Evolutionary conservation across 2,113 vertebrate species (phyloP).

Genomic region (Nesoenas mayeri): DNA sequence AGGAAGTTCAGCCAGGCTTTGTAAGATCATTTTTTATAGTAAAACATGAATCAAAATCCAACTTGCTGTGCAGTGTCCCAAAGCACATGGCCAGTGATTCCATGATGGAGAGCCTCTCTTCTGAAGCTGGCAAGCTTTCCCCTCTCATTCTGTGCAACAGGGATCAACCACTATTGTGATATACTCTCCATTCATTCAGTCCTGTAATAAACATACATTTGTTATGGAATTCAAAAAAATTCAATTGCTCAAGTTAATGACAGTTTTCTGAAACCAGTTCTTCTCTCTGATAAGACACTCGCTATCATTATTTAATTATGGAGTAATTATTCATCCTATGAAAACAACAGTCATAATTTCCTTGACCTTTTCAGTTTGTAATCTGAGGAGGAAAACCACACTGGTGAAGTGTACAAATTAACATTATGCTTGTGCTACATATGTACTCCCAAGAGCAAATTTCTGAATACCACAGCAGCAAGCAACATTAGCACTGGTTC

Average conservation of each 20-base stretch:
- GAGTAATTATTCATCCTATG: not conserved
- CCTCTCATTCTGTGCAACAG: accelerated
- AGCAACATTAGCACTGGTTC: not conserved
- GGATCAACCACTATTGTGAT: not conserved
- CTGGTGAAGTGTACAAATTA: not conserved
- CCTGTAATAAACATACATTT: not conserved
- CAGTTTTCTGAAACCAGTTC: not conserved
- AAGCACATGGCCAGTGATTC: not conserved
- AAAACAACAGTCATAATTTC: not conserved
- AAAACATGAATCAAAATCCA: not conserved
- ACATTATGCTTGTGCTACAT: not conserved
- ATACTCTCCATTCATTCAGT: not conserved
- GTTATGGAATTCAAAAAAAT: not conserved
- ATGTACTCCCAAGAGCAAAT: not conserved
- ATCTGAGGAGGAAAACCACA: not conserved
- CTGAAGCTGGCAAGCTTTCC: not conserved
- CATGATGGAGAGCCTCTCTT: not conserved
- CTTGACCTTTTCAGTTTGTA: conserved; percentile 3
- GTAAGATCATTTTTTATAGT: not conserved
- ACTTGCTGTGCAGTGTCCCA: not conserved
- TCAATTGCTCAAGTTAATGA: conserved; percentile 16
- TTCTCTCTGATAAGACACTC: not conserved
- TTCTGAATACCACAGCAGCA: not conserved
- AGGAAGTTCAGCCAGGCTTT: not conserved
- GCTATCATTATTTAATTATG: not conserved